A percentile compares a stretch with the other conserved stretches of the same genome.
phyloP scores from a whole-genome alignment of 2,888 invertebrate genomes.

The Leucozona laternaria region DNA sequence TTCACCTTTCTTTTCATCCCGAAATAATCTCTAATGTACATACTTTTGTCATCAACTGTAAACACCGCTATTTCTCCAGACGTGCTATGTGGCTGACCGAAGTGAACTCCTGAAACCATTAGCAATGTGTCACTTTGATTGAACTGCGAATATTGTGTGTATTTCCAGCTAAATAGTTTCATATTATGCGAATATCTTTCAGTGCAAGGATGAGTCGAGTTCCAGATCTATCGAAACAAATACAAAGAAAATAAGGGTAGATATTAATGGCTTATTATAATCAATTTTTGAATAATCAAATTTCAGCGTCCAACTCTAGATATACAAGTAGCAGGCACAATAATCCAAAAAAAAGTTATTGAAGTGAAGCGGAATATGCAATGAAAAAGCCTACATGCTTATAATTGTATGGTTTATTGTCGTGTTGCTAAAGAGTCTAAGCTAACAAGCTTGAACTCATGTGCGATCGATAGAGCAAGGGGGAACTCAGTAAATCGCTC shows the following conservation, averaged over 20 bases:
- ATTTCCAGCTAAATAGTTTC: conserved; percentile 93
- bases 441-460: no score
- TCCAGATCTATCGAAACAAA: conserved; percentile 87
- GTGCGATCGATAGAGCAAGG: no score
- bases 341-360: no score
- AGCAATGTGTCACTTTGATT: conserved; percentile 92
- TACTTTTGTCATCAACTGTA: conserved; percentile 87
- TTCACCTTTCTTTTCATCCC: no score
- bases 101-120: conserved; percentile 93
- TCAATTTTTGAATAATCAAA: not conserved
- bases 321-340: no score
- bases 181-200: conserved; percentile 90
- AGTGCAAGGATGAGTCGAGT: conserved; percentile 88
- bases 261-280: not conserved
- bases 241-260: conserved; percentile 13
- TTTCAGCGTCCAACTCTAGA: no score
- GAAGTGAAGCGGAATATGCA: no score
- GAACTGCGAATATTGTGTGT: conserved; percentile 94
- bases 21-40: not conserved
- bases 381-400: no score
- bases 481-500: no score
- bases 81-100: conserved; percentile 89
- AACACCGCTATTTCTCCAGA: conserved; percentile 96
- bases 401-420: no score
- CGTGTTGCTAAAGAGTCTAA: no score